phyloP scores from a whole-genome alignment of 2,113 vertebrate species.

The Nansenia antarctica region DNA sequence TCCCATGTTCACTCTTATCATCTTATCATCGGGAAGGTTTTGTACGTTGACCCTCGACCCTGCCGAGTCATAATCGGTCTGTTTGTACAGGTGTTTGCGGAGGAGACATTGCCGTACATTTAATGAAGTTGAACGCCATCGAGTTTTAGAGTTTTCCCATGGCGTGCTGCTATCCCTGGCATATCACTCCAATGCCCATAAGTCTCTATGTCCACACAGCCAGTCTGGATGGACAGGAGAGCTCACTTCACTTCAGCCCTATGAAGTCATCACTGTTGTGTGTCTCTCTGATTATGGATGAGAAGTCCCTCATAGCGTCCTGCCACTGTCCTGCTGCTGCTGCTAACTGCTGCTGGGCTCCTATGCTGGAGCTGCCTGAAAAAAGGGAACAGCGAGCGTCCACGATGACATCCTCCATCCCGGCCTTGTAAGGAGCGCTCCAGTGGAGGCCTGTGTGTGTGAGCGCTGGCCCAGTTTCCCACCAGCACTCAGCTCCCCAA shows the following conservation, averaged over 20 bases:
- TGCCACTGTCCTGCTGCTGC: slow-evolving; percentile 14
- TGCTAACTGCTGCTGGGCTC: slow-evolving; percentile 47
- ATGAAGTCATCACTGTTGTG: slow-evolving; percentile 63
- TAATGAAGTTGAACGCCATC: too few relatives aligned
- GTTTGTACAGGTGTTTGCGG: too few relatives aligned
- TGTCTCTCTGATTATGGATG: slow-evolving; percentile 63
- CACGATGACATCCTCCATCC: slow-evolving; percentile 73
- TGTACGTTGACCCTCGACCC: too few relatives aligned
- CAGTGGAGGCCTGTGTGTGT: slow-evolving; percentile 67
- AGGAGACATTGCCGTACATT: too few relatives aligned
- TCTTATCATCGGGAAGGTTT: too few relatives aligned
- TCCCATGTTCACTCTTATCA: too few relatives aligned
- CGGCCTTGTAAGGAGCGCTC: slow-evolving; percentile 80
- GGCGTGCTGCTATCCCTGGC: too few relatives aligned
- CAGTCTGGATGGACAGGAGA: slow-evolving; percentile 46
- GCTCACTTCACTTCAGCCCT: slow-evolving; percentile 46
- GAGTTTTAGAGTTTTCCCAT: too few relatives aligned
- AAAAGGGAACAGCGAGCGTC: slow-evolving; percentile 49
- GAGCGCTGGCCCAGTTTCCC: slow-evolving; percentile 72
- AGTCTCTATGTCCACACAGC: not conserved
- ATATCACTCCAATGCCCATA: not conserved
- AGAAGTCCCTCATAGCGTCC: slow-evolving; percentile 58
- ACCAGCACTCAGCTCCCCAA: slow-evolving; percentile 55
- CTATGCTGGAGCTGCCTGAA: slow-evolving; percentile 33
- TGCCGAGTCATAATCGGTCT: too few relatives aligned